phyloP scores from a whole-genome alignment of 2,797 vertebrate genomes.

The Serranus cabrilla region DNA sequence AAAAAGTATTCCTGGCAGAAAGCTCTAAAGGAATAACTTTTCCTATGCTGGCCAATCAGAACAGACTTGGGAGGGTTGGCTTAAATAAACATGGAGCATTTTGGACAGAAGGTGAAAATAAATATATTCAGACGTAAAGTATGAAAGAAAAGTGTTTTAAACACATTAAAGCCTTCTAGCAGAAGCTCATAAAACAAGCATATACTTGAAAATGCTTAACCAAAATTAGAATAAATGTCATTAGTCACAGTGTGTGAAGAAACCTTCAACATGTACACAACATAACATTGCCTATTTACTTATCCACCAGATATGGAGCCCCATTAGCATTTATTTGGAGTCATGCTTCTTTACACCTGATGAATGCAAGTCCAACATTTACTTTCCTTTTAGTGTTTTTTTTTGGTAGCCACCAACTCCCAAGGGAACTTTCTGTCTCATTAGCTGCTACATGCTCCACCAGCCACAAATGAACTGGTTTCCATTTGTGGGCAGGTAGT shows the following conservation, averaged over 20 bases:
- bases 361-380: background rate
- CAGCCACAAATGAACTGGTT: background rate
- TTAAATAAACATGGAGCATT: too few species aligned
- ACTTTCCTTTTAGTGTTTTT: background rate
- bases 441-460: background rate
- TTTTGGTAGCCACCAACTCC: slow-evolving; percentile 1
- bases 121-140: too few species aligned
- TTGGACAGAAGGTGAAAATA: too few species aligned
- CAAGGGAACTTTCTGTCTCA: background rate
- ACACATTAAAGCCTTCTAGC: too few species aligned
- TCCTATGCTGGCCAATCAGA: too few species aligned
- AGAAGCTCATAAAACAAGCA: too few species aligned
- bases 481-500: background rate
- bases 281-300: background rate
- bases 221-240: background rate
- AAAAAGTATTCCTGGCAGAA: too few species aligned
- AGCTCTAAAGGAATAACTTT: too few species aligned
- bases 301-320: background rate
- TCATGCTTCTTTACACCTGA: background rate
- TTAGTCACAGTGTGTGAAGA: background rate
- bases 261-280: background rate
- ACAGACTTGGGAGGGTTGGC: too few species aligned
- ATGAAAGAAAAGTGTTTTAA: too few species aligned
- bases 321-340: background rate
- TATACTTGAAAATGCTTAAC: too few species aligned